These are phyloP conservation scores for Dryobotodes eremita DNA, from an alignment of 2,888 invertebrate genomes.

Conservation along the genomic window DNA sequence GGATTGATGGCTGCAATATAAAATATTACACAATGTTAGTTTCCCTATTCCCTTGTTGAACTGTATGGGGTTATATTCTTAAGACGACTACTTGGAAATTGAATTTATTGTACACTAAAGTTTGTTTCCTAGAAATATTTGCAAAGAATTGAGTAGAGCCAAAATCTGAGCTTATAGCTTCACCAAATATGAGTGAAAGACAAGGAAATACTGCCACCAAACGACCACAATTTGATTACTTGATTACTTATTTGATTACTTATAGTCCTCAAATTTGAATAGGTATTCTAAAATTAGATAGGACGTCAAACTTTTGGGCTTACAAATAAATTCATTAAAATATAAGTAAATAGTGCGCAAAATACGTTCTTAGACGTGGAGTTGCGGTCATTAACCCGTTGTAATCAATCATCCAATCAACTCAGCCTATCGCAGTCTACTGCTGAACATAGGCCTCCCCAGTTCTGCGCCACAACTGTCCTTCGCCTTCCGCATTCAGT, in stretches of 20 bases:
- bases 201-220: neutral
- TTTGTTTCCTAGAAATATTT: neutral
- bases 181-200: neutral
- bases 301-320: neutral
- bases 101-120: neutral
- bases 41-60: neutral
- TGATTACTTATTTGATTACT: neutral
- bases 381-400: too few relatives aligned
- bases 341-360: too few relatives aligned
- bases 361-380: too few relatives aligned
- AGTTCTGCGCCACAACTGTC: too few relatives aligned
- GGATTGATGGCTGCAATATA: conserved; percentile 44
- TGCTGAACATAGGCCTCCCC: too few relatives aligned
- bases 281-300: neutral
- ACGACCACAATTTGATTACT: neutral
- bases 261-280: neutral
- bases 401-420: too few relatives aligned
- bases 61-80: conserved; percentile 1
- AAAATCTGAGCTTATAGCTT: neutral
- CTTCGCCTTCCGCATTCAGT: too few relatives aligned
- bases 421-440: too few relatives aligned
- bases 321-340: too few relatives aligned
- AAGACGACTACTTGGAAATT: neutral
- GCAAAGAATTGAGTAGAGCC: neutral
- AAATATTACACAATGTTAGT: conserved; percentile 20